phyloP scores from a whole-genome alignment of 2,888 invertebrate genomes.

The Aphodius sticticus region DNA sequence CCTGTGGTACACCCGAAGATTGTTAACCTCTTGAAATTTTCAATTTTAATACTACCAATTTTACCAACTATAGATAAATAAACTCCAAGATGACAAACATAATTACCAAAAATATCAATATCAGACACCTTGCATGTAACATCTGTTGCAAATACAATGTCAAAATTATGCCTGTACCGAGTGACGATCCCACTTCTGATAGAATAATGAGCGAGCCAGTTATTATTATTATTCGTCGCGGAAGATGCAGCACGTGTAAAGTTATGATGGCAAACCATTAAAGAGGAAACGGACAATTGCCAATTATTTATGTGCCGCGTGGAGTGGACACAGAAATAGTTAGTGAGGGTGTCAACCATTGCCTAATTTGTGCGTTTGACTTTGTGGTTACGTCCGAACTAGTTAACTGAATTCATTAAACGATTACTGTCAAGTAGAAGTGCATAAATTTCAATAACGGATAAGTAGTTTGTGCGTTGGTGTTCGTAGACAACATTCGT shows the following conservation, averaged over 20 bases:
- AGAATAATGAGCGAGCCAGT: no score
- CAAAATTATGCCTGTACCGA: no score
- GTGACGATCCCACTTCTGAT: no score
- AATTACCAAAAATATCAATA: no score
- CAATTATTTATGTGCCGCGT: conserved; percentile 12
- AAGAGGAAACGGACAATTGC: conserved; percentile 24
- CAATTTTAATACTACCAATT: no score
- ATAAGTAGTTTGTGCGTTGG: neutral
- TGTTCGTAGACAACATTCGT: neutral
- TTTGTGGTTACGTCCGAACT: neutral
- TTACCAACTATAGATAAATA: no score
- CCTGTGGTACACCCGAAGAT: no score
- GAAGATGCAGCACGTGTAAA: conserved; percentile 15
- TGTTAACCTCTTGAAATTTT: no score
- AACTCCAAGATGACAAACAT: no score
- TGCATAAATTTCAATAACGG: conserved; percentile 18
- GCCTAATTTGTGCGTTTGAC: conserved; percentile 7
- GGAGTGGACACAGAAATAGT: neutral
- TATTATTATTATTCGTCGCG: neutral
- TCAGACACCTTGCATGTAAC: no score
- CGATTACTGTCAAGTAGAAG: neutral
- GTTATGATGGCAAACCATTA: conserved; percentile 8
- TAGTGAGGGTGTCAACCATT: neutral
- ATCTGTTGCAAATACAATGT: no score
- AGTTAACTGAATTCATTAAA: conserved; percentile 19